Evolutionary conservation across 2,888 invertebrate species (phyloP), one percentile per base, ranked within the genome.

Genomic region (Axea sp.): DNA sequence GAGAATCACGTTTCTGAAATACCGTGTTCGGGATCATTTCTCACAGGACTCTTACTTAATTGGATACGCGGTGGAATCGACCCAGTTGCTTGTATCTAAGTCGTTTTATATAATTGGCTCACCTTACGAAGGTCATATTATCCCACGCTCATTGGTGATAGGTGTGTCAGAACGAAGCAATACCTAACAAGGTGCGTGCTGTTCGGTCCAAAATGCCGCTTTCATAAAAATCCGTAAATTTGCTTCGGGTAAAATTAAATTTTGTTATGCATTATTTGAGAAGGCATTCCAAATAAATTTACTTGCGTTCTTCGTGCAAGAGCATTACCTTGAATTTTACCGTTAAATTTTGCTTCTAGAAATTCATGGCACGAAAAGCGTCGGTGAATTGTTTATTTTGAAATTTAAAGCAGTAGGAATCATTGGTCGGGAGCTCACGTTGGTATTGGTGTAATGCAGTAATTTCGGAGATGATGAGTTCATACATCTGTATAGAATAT

Each of bases 1-100:
- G 76, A 72, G 73, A 57, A 78, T 78, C 79, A 76, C 77, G 78
- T 77, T 77, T 76, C 67, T 68, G 76, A 71, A 77, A 78, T 76
- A 65, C 72, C 47, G 53, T 22, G 65, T 55, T 41, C 45, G 73
- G 67, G 71, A 77, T 77, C 78, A 79, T 78, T 75, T 76, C 77
- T 72, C 64, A 73, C 71, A 62, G 60, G 62, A 68, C 73, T 76
- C 51, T 72, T 76, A 78, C 76, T 77, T 79, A 80, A 80, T 79
- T 79, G 78, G 78, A 67, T 69, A 57, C 68, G 64, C 67, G 74
- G 69, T 60, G 51, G 64, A 69, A 69, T 74, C 75, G 79, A 79
- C 78, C 79, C 75, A 80, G 76, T 77, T 78, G 76, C 75, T 71
- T 64, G 75, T 59, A 76, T 79, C 75, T 72, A 65, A 75, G 62